Evolutionary conservation across 2,113 vertebrate genomes (phyloP).

Genomic region (Epinephelus moara): DNA sequence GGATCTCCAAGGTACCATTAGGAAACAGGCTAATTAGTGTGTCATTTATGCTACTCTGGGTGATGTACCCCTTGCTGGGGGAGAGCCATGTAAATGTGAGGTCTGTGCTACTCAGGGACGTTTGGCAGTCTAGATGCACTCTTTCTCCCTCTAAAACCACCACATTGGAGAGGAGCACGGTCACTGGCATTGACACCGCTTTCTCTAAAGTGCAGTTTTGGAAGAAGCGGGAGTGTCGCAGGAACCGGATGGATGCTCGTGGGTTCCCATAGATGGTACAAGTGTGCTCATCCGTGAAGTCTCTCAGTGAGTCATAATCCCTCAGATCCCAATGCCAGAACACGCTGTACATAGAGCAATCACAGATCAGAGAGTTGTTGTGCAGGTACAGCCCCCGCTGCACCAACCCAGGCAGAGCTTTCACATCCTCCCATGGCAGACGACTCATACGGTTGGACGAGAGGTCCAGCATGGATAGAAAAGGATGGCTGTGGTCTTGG

Average conservation of each 20-base stretch:
- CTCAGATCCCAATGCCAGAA: conserved; percentile 90
- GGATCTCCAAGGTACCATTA: conserved; percentile 93
- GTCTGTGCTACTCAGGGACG: conserved; percentile 72
- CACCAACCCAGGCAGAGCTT: conserved; percentile 86
- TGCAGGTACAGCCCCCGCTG: conserved; percentile 93
- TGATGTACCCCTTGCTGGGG: conserved; percentile 86
- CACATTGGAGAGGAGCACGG: conserved; percentile 73
- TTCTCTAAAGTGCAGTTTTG: conserved; percentile 86
- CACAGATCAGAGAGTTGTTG: conserved; percentile 93
- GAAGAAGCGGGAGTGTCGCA: conserved; percentile 86
- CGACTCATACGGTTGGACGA: conserved; percentile 91
- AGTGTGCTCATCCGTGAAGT: conserved; percentile 89
- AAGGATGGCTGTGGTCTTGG: conserved; percentile 87
- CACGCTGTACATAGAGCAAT: conserved; percentile 90
- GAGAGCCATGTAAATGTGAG: conserved; percentile 90
- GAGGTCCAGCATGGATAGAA: conserved; percentile 91
- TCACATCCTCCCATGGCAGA: conserved; percentile 89
- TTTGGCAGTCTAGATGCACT: conserved; percentile 88
- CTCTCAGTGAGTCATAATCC: conserved; percentile 87
- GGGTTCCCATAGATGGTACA: conserved; percentile 86
- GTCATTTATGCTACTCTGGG: conserved; percentile 79
- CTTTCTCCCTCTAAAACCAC: conserved; percentile 84
- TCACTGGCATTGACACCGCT: conserved; percentile 47
- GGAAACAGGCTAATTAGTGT: conserved; percentile 84
- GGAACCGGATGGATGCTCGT: conserved; percentile 83